Evolutionary conservation across 53 echinoderm and acorn worm species (phyloP).

Genomic region (Patiria pectinifera): DNA sequence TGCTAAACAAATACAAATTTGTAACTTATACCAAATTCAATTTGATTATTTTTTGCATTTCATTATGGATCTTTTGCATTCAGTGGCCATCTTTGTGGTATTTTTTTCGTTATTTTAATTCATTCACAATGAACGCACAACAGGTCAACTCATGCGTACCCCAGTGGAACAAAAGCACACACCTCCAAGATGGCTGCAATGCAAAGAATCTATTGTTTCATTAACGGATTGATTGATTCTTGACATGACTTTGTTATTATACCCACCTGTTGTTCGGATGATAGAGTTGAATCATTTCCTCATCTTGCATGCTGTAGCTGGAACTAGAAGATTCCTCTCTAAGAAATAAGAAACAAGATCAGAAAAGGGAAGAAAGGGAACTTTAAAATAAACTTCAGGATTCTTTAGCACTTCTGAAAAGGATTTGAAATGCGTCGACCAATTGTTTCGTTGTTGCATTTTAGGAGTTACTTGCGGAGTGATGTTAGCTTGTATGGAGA

Average conservation of each 20-base stretch:
- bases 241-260: background rate
- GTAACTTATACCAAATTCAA: too few species aligned
- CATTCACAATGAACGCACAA: too few species aligned
- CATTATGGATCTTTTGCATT: too few species aligned
- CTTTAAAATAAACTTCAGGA: background rate
- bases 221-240: background rate
- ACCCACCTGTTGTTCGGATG: slow-evolving; percentile 14
- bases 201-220: background rate
- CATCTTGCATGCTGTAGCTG: slow-evolving; percentile 55
- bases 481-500: background rate
- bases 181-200: background rate
- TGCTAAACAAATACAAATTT: too few species aligned
- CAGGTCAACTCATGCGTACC: too few species aligned
- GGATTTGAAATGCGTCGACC: background rate
- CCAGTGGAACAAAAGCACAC: too few species aligned
- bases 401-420: background rate
- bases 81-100: too few species aligned
- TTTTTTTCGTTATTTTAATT: too few species aligned
- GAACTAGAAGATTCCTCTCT: slow-evolving; percentile 57
- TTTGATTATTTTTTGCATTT: too few species aligned
- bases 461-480: background rate
- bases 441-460: background rate
- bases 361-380: background rate
- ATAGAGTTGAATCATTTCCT: slow-evolving; percentile 23
- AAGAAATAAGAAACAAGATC: background rate